Conservation (phyloP, 2,113 vertebrate species). For the Boleophthalmus pectinirostris region DNA sequence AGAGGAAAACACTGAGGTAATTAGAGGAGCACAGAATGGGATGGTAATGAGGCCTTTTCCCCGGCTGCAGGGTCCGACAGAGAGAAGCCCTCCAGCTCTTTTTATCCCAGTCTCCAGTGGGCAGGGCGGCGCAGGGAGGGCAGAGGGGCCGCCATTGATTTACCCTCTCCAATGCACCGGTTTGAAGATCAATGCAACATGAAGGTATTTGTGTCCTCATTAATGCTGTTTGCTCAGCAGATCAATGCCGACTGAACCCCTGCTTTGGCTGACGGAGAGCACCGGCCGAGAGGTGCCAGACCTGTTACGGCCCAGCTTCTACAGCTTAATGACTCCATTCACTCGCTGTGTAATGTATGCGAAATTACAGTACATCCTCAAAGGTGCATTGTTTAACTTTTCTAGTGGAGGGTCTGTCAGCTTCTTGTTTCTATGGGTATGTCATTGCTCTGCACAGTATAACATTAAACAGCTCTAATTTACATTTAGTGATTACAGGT, state of each 20-base stretch:
- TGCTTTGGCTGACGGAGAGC: slow-evolving; percentile 16
- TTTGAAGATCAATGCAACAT: slow-evolving; percentile 67
- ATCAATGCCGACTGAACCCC: slow-evolving; percentile 45
- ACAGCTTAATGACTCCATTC: slow-evolving; percentile 5
- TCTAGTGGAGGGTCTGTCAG: too few relatives aligned
- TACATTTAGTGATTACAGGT: too few relatives aligned
- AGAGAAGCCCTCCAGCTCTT: slow-evolving; percentile 31
- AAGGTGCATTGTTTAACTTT: too few relatives aligned
- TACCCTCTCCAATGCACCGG: slow-evolving; percentile 22
- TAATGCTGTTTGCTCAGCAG: slow-evolving; percentile 61
- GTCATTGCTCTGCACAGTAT: too few relatives aligned
- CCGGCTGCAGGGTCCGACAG: slow-evolving; percentile 25
- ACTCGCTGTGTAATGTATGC: not conserved
- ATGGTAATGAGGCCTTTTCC: slow-evolving; percentile 54
- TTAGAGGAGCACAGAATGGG: slow-evolving; percentile 39
- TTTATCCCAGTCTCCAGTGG: slow-evolving; percentile 30
- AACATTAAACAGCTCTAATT: too few relatives aligned
- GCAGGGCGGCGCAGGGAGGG: slow-evolving; percentile 13
- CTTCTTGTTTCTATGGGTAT: too few relatives aligned
- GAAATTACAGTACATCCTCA: not conserved
- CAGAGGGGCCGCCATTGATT: slow-evolving; percentile 41
- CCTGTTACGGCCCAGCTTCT: not conserved
- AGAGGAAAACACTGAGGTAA: slow-evolving; percentile 60
- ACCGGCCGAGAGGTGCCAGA: slow-evolving; percentile 1
- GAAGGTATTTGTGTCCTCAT: slow-evolving; percentile 70